phyloP scores from a whole-genome alignment of 2,888 invertebrate genomes.

The Ceratothoa steindachneri region DNA sequence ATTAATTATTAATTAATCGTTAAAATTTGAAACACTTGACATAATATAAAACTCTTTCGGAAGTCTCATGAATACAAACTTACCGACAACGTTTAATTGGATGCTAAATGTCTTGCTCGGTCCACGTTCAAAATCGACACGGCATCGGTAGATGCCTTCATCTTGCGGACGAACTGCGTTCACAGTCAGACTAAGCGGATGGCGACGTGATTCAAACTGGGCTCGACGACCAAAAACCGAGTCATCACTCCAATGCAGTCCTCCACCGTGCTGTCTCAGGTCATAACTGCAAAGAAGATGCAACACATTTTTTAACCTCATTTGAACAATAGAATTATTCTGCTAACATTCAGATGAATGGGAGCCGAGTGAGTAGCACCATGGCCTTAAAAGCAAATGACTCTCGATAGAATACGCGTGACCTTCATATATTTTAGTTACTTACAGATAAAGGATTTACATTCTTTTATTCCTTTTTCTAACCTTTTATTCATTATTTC shows the following conservation, averaged over 20 bases:
- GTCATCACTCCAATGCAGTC: conserved; percentile 44
- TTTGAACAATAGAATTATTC: too few relatives aligned
- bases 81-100: conserved; percentile 42
- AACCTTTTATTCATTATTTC: too few relatives aligned
- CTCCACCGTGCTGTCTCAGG: conserved; percentile 27
- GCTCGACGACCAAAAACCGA: conserved; percentile 37
- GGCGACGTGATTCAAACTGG: conserved; percentile 23
- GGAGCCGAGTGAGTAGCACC: too few relatives aligned
- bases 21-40: too few relatives aligned
- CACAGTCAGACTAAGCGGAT: conserved; percentile 33
- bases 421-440: too few relatives aligned
- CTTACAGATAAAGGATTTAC: too few relatives aligned
- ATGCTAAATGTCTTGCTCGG: conserved; percentile 39
- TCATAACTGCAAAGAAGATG: conserved; percentile 31
- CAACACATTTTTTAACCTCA: not conserved
- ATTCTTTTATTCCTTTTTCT: too few relatives aligned
- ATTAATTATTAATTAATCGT: too few relatives aligned
- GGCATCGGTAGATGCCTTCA: conserved; percentile 42
- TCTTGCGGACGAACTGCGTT: conserved; percentile 27
- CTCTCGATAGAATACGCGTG: too few relatives aligned
- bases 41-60: not conserved
- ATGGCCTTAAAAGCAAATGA: too few relatives aligned
- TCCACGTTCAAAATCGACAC: conserved; percentile 40
- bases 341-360: too few relatives aligned
- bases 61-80: not conserved